Evolutionary conservation across 1,140 invertebrate genomes (phyloP).

Genomic region (Brachystomella parvula): DNA sequence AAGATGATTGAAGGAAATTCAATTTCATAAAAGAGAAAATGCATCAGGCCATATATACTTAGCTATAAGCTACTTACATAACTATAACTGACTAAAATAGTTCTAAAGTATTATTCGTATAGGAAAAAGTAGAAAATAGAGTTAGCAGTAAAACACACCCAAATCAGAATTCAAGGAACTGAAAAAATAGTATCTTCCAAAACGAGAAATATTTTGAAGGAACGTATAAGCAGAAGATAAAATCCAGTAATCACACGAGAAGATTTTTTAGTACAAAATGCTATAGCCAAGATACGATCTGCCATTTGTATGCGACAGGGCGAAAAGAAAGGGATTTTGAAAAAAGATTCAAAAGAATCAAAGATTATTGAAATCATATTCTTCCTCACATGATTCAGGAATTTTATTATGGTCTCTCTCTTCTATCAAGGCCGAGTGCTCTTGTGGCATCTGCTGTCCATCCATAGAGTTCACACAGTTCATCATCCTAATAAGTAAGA

Average conservation of each 20-base stretch:
- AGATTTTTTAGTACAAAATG: neutral
- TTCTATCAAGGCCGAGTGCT: conserved; percentile 63
- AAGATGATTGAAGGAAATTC: neutral
- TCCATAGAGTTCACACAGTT: conserved; percentile 75
- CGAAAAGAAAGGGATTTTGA: too few relatives aligned
- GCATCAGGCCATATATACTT: too few relatives aligned
- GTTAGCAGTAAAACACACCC: too few relatives aligned
- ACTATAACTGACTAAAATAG: too few relatives aligned
- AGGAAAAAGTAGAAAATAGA: too few relatives aligned
- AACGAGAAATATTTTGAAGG: neutral
- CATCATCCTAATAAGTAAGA: conserved; percentile 63
- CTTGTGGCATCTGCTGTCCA: conserved; percentile 62
- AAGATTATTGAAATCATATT: conserved; percentile 37
- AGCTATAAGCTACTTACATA: too few relatives aligned
- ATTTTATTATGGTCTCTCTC: conserved; percentile 57
- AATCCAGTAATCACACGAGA: neutral
- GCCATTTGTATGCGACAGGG: neutral
- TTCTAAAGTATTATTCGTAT: too few relatives aligned
- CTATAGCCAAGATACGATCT: neutral
- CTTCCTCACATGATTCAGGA: conserved; percentile 64
- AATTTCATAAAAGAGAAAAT: too few relatives aligned
- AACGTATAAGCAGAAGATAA: neutral
- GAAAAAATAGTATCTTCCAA: neutral
- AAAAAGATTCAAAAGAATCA: too few relatives aligned
- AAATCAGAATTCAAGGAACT: neutral